A percentile compares a stretch with the other conserved stretches of the same genome.
Conservation (phyloP, 35 echinoderm and acorn worm species). For the Acanthaster planci region DNA sequence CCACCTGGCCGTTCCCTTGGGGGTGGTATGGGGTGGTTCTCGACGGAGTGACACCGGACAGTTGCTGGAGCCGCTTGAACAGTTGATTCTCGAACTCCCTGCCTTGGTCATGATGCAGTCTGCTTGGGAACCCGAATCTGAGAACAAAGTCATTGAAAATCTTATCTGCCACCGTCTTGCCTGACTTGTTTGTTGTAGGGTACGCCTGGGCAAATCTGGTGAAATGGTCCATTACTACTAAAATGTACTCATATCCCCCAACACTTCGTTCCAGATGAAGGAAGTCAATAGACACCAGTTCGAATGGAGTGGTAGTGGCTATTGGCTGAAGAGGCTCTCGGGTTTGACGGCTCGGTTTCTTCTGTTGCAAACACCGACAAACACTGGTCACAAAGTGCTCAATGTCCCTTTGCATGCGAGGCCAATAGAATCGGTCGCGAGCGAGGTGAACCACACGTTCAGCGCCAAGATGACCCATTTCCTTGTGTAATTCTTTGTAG, state of each 20-base stretch:
- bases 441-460: slow-evolving; percentile 1
- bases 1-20: slow-evolving; percentile 49
- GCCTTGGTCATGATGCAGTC: slow-evolving; percentile 58
- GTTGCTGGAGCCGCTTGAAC: slow-evolving; percentile 55
- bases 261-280: slow-evolving; percentile 41
- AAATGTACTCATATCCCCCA: neutral
- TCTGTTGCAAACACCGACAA: slow-evolving; percentile 27
- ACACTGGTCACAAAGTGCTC: slow-evolving; percentile 37
- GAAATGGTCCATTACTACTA: too few species aligned
- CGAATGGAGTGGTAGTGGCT: slow-evolving; percentile 39
- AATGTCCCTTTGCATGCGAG: slow-evolving; percentile 41
- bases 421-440: slow-evolving; percentile 62
- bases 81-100: slow-evolving; percentile 65
- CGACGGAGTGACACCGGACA: slow-evolving; percentile 28
- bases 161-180: too few species aligned
- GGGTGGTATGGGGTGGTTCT: slow-evolving; percentile 69
- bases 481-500: slow-evolving; percentile 36
- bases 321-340: slow-evolving; percentile 23
- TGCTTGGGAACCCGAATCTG: slow-evolving; percentile 46
- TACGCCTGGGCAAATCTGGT: too few species aligned
- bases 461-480: slow-evolving; percentile 54
- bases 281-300: slow-evolving; percentile 53
- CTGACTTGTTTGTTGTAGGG: too few species aligned
- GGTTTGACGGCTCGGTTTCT: slow-evolving; percentile 17
- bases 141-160: too few species aligned